A percentile compares a stretch with the other conserved stretches of the same genome.
Evolutionary conservation across 2,797 vertebrate species (phyloP).

Genomic region (Sitta carolinensis): DNA sequence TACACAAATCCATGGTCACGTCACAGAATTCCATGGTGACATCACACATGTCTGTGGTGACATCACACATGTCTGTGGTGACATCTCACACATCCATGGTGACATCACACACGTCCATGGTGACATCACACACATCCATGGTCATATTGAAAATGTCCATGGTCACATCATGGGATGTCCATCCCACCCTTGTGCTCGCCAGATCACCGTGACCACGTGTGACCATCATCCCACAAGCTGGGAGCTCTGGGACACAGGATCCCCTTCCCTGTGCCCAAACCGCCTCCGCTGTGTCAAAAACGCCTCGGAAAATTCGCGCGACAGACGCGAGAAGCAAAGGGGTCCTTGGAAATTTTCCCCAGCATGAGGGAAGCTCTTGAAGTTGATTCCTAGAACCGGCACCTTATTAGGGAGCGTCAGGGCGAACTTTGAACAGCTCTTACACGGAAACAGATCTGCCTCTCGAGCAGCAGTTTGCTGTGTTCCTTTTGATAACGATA

Average conservation of each 20-base stretch:
- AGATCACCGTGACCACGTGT: fast-evolving
- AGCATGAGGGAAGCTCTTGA: constrained; percentile 57
- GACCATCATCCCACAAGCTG: fast-evolving
- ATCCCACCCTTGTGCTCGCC: neutral
- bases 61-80: fast-evolving
- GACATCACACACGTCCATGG: fast-evolving
- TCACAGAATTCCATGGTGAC: no score
- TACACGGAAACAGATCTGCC: constrained; percentile 62
- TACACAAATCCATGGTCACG: neutral
- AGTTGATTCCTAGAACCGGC: constrained; percentile 58
- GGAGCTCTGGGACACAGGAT: neutral
- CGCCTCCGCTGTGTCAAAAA: fast-evolving
- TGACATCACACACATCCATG: neutral
- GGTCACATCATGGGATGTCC: neutral
- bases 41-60: no score
- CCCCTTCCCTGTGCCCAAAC: neutral
- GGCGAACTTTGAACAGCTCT: constrained; percentile 60
- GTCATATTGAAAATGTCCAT: no score
- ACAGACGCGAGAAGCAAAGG: neutral
- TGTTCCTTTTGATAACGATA: constrained; percentile 71
- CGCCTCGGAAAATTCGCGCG: neutral
- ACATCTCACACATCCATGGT: no score
- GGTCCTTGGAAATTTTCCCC: constrained; percentile 50
- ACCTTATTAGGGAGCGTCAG: constrained; percentile 47
- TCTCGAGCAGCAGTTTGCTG: constrained; percentile 55